Evolutionary conservation across 2,797 vertebrate species (phyloP).

Genomic region (Staurois parvus): DNA sequence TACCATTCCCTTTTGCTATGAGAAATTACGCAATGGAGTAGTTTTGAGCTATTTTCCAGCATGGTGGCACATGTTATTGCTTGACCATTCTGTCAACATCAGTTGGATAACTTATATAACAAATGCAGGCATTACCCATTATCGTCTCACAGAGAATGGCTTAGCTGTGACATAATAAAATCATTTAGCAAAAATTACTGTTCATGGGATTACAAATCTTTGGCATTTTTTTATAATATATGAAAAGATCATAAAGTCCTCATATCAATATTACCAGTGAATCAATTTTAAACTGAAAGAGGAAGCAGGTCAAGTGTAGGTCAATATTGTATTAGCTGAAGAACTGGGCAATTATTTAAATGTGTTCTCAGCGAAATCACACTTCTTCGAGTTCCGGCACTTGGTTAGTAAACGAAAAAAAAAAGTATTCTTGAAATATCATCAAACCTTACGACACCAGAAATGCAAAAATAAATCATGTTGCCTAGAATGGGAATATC

Average conservation of each 20-base stretch:
- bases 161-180: background rate
- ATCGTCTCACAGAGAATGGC: background rate
- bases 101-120: background rate
- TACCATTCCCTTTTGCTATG: background rate
- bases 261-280: conserved; percentile 48
- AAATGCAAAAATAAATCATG: conserved; percentile 55
- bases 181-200: background rate
- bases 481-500: conserved; percentile 39
- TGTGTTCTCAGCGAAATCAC: conserved; percentile 22
- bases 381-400: conserved; percentile 39
- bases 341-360: conserved; percentile 56
- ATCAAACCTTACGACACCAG: conserved; percentile 46
- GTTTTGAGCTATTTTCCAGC: background rate
- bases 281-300: conserved; percentile 40
- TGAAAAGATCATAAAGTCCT: conserved; percentile 43
- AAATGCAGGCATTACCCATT: background rate
- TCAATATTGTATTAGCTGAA: conserved; percentile 59
- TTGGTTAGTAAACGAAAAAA: conserved; percentile 53
- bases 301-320: conserved; percentile 49
- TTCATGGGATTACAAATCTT: background rate
- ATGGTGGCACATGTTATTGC: background rate
- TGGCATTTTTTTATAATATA: background rate
- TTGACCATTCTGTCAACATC: background rate
- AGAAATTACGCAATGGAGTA: background rate
- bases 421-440: conserved; percentile 45